These are phyloP conservation scores for Brachionus sp. DNA, from an alignment of 1,140 invertebrate species.

Conservation along the genomic window DNA sequence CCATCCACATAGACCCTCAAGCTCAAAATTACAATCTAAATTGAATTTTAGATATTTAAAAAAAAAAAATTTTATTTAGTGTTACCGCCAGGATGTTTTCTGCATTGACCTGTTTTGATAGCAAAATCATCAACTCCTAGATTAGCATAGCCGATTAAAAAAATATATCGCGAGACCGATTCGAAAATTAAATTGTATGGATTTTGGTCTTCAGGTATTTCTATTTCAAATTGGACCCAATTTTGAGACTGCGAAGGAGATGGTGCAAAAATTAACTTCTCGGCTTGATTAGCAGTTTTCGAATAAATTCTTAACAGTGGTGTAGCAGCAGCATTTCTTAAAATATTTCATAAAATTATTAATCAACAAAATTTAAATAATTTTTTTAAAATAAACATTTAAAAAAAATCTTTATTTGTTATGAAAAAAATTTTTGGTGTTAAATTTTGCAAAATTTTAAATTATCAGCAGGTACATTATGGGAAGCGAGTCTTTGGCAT, in stretches of 20 bases:
- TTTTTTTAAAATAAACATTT: no score
- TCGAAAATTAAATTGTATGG: not conserved
- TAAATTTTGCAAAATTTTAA: no score
- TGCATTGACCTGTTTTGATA: not conserved
- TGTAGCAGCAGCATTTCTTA: not conserved
- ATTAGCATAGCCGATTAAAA: not conserved
- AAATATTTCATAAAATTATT: not conserved
- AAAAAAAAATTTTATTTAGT: no score
- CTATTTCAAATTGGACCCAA: constrained; percentile 21
- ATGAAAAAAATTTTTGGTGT: no score
- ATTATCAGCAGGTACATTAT: no score
- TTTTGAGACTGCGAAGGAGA: not conserved
- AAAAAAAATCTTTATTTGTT: not conserved
- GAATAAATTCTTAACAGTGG: not conserved
- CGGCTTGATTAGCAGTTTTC: not conserved
- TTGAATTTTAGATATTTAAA: not conserved
- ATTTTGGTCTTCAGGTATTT: not conserved
- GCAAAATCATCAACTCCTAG: constrained; percentile 43
- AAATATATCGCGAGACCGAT: not conserved
- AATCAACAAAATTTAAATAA: no score
- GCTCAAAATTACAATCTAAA: constrained; percentile 49
- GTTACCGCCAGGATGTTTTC: constrained; percentile 6
- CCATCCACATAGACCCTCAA: constrained; percentile 49
- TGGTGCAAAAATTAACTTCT: not conserved
- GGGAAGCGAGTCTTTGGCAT: no score